These are phyloP conservation scores for Danaus chrysippus DNA, from an alignment of 2,888 invertebrate genomes.

Conservation along the genomic window DNA sequence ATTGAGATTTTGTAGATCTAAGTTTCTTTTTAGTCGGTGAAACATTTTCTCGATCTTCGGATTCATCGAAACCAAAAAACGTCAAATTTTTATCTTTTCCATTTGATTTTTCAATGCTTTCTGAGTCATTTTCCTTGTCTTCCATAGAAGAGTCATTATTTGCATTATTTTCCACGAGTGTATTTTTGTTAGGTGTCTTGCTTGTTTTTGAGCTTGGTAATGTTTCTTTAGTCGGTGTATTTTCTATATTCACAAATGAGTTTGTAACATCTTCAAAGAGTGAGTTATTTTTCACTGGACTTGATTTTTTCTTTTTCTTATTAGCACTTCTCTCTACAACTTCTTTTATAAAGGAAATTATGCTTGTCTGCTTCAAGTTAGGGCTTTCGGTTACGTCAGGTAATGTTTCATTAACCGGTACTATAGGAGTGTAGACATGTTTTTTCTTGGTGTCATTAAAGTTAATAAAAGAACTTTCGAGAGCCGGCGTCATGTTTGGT, in stretches of 20 bases:
- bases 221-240: conserved; percentile 20
- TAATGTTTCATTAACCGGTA: conserved; percentile 43
- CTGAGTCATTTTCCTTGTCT: conserved; percentile 36
- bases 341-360: conserved; percentile 69
- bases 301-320: conserved; percentile 54
- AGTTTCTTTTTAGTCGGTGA: conserved; percentile 52
- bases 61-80: conserved; percentile 73
- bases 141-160: conserved; percentile 14
- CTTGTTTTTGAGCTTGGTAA: background rate
- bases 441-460: conserved; percentile 57
- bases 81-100: conserved; percentile 48
- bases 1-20: conserved; percentile 43
- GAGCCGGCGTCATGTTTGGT: conserved; percentile 73
- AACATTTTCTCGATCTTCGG: conserved; percentile 63
- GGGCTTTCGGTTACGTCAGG: conserved; percentile 45
- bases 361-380: conserved; percentile 66
- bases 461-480: conserved; percentile 66
- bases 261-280: conserved; percentile 45
- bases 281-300: conserved; percentile 50
- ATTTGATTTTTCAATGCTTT: conserved; percentile 32
- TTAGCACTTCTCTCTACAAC: conserved; percentile 54
- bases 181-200: background rate
- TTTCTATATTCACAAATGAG: conserved; percentile 26
- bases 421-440: conserved; percentile 68
- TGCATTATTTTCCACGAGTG: conserved; percentile 28